phyloP scores from a whole-genome alignment of 2,113 vertebrate species.

The human (Homo sapiens) region DNA sequence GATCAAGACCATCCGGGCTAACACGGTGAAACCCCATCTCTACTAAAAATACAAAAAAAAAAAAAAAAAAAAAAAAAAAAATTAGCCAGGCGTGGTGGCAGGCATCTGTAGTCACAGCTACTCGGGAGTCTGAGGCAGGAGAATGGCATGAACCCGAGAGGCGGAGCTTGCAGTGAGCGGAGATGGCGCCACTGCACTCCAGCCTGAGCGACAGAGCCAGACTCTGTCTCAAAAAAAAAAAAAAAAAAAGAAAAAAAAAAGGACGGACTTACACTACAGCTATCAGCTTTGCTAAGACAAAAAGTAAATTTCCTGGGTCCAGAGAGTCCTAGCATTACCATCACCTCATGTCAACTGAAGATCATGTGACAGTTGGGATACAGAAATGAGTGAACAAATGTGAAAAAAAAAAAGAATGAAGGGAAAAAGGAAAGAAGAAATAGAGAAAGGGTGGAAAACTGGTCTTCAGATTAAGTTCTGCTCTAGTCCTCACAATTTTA shows the following conservation, averaged over 20 bases:
- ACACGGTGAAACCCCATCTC: too few relatives aligned
- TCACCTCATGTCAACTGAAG: slow-evolving; percentile 38
- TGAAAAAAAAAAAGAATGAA: neutral
- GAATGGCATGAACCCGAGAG: too few relatives aligned
- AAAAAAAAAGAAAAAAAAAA: too few relatives aligned
- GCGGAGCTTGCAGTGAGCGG: too few relatives aligned
- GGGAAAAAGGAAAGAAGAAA: neutral
- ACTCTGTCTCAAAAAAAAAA: too few relatives aligned
- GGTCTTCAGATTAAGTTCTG: neutral
- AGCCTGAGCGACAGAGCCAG: too few relatives aligned
- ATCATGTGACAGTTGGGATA: neutral
- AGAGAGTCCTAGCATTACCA: slow-evolving; percentile 32
- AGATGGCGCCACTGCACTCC: too few relatives aligned
- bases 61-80: too few relatives aligned
- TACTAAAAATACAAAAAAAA: too few relatives aligned
- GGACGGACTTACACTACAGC: neutral
- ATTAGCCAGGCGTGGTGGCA: rapidly evolving
- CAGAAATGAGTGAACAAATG: slow-evolving; percentile 15
- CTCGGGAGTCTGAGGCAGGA: too few relatives aligned
- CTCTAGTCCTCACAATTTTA: neutral
- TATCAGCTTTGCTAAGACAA: slow-evolving; percentile 17
- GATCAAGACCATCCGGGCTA: too few relatives aligned
- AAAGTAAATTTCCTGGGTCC: slow-evolving; percentile 37
- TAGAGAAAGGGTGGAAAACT: neutral
- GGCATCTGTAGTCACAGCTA: too few relatives aligned